phyloP scores from a whole-genome alignment of 2,888 invertebrate species.

The Pristionchus mayeri region DNA sequence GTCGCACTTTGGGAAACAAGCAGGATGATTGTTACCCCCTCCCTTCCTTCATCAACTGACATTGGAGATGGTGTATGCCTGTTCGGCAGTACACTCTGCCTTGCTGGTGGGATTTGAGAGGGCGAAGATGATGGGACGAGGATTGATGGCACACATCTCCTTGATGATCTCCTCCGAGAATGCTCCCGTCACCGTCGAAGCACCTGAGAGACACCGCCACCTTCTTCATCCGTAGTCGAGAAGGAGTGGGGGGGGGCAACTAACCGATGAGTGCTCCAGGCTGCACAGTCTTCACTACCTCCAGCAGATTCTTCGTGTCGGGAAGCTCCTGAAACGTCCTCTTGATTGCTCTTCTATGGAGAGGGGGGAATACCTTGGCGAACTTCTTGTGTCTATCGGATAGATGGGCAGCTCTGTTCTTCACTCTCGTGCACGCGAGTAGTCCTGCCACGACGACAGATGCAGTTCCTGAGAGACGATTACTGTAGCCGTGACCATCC shows the following conservation, averaged over 20 bases:
- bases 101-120: constrained; percentile 97
- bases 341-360: too few species aligned
- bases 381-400: constrained; percentile 63
- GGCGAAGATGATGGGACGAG: constrained; percentile 93
- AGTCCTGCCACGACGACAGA: constrained; percentile 95
- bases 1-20: too few species aligned
- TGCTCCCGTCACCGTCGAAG: constrained; percentile 93
- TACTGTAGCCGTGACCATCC: too few species aligned
- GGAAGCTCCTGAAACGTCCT: constrained; percentile 81
- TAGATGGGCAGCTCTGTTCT: constrained; percentile 76
- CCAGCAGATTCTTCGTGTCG: constrained; percentile 86
- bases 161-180: constrained; percentile 90
- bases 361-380: constrained; percentile 55
- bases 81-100: constrained; percentile 99
- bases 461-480: constrained; percentile 82
- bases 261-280: constrained; percentile 93
- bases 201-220: constrained; percentile 81
- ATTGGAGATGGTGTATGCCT: constrained; percentile 90
- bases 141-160: constrained; percentile 88
- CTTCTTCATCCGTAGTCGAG: not conserved
- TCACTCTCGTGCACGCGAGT: constrained; percentile 88
- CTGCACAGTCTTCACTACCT: constrained; percentile 87
- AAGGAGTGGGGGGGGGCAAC: constrained; percentile 50
- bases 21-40: too few species aligned
- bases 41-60: too few species aligned